phyloP scores from a whole-genome alignment of 2,797 vertebrate genomes.

The Tamandua tetradactyla region DNA sequence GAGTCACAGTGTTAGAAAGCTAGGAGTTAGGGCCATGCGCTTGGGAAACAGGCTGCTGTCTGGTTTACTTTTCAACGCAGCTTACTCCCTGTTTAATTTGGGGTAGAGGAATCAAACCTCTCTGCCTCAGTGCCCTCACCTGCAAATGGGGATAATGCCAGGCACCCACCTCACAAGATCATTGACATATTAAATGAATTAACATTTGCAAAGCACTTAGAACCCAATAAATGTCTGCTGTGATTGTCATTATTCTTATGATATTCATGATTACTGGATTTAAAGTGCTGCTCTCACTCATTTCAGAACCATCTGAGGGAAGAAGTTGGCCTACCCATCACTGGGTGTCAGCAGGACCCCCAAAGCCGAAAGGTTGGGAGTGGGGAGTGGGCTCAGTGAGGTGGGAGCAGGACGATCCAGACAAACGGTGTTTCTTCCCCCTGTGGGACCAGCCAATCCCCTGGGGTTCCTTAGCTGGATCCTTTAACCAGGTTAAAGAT shows the following conservation, averaged over 20 bases:
- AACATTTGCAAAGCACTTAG: neutral
- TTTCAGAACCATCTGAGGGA: neutral
- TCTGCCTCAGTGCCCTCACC: neutral
- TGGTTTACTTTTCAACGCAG: neutral
- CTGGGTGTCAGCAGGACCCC: neutral
- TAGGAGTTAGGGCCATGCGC: neutral
- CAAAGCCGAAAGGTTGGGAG: neutral
- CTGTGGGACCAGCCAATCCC: neutral
- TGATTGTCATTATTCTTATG: neutral
- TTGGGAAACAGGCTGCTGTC: neutral
- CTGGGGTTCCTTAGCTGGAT: neutral
- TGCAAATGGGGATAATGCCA: neutral
- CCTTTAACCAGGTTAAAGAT: neutral
- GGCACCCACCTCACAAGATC: neutral
- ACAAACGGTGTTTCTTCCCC: neutral
- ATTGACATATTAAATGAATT: neutral
- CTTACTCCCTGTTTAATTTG: neutral
- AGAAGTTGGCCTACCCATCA: neutral
- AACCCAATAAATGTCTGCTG: neutral
- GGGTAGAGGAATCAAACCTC: neutral
- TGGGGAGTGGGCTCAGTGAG: neutral
- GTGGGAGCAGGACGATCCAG: neutral
- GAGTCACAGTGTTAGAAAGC: neutral
- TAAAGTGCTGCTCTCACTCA: neutral
- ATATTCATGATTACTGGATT: neutral